Conservation (phyloP, 2,113 vertebrate genomes). For the Coptodon bakossiorum region DNA sequence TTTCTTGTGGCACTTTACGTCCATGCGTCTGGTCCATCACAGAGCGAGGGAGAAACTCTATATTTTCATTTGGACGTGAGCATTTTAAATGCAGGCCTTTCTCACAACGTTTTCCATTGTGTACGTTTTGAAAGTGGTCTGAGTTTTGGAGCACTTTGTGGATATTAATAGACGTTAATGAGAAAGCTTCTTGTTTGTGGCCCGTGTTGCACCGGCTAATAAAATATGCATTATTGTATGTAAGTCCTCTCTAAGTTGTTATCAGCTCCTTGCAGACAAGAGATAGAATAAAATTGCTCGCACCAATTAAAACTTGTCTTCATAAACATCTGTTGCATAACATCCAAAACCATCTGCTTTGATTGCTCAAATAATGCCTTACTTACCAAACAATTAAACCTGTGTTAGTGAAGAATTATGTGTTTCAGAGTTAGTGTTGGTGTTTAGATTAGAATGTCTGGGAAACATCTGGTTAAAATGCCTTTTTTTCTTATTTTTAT, state of each 20-base stretch:
- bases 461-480: neutral
- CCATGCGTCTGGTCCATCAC: neutral
- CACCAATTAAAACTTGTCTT: neutral
- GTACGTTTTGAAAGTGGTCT: neutral
- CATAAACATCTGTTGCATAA: neutral
- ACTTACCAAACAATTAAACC: neutral
- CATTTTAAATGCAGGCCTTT: neutral
- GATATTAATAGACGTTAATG: neutral
- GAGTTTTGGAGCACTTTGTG: neutral
- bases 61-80: constrained; percentile 16
- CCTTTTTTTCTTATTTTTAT: neutral
- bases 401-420: neutral
- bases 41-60: neutral
- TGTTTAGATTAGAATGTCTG: neutral
- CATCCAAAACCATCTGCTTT: neutral
- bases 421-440: neutral
- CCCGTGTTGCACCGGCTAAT: neutral
- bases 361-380: neutral
- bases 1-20: constrained; percentile 46
- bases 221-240: neutral
- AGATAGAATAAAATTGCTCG: neutral
- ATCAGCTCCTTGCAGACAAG: neutral
- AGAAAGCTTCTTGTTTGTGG: neutral
- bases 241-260: neutral
- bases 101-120: rapidly evolving